phyloP scores from a whole-genome alignment of 1,140 invertebrate species.

The Heliconius hermathena region DNA sequence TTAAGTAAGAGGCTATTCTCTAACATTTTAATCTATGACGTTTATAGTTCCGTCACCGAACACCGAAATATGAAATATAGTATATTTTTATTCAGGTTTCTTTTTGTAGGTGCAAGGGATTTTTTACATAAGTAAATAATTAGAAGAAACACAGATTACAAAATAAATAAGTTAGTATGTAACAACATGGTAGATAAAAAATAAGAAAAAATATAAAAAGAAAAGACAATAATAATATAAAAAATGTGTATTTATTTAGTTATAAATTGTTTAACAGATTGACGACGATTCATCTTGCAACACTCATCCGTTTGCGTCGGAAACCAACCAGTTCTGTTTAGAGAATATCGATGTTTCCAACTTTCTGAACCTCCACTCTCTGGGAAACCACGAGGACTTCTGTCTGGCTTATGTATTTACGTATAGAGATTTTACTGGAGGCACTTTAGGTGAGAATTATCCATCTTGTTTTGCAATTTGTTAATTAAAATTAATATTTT shows the following conservation, averaged over 20 bases:
- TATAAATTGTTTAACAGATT: slow-evolving; percentile 79
- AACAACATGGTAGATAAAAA: too few species aligned
- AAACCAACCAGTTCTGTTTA: slow-evolving; percentile 96
- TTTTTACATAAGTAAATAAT: too few species aligned
- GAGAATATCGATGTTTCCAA: slow-evolving; percentile 99
- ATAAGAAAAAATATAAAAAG: too few species aligned
- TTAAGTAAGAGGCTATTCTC: not conserved
- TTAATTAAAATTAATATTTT: too few species aligned
- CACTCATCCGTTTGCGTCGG: slow-evolving; percentile 83
- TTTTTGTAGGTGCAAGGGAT: too few species aligned
- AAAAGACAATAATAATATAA: too few species aligned
- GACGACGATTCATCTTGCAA: slow-evolving; percentile 93
- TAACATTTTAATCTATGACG: not conserved
- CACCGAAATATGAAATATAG: too few species aligned
- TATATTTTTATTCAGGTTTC: too few species aligned
- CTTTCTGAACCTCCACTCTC: slow-evolving; percentile 98
- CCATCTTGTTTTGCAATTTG: not conserved
- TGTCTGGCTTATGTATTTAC: slow-evolving; percentile 99
- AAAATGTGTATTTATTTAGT: not conserved
- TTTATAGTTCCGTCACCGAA: too few species aligned
- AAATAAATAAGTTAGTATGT: too few species aligned
- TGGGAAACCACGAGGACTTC: slow-evolving; percentile 98
- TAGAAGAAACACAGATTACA: too few species aligned
- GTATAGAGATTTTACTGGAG: slow-evolving; percentile 97
- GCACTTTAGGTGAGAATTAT: slow-evolving; percentile 87